A percentile compares a stretch with the other conserved stretches of the same genome.
Conservation (phyloP, 2,888 invertebrate genomes). For the Pelosia muscerda region DNA sequence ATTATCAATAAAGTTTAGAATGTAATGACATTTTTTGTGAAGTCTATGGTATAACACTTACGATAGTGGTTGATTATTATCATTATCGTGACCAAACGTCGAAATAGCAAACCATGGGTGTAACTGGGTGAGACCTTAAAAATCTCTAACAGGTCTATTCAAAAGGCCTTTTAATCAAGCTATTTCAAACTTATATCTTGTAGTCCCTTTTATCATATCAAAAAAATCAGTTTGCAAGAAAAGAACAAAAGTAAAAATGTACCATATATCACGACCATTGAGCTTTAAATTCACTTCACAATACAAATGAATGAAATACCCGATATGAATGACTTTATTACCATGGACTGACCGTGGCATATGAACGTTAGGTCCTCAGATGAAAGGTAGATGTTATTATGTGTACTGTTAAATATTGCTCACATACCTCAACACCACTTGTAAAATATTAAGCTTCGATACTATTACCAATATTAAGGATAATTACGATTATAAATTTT, state of each 20-base stretch:
- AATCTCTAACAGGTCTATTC: too few relatives aligned
- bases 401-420: conserved; percentile 41
- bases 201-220: too few relatives aligned
- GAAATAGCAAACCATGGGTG: too few relatives aligned
- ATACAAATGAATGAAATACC: conserved; percentile 35
- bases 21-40: too few relatives aligned
- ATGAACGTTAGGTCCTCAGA: conserved; percentile 47
- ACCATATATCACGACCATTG: conserved; percentile 13
- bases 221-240: neutral
- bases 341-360: conserved; percentile 39
- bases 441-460: conserved; percentile 29
- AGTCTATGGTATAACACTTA: too few relatives aligned
- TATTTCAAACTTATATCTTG: neutral
- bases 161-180: too few relatives aligned
- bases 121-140: too few relatives aligned
- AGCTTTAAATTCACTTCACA: conserved; percentile 16
- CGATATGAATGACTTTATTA: conserved; percentile 35
- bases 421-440: conserved; percentile 37
- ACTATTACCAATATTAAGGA: neutral
- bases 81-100: too few relatives aligned
- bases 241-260: neutral
- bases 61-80: too few relatives aligned
- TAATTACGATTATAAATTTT: neutral
- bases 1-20: too few relatives aligned
- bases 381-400: conserved; percentile 83